phyloP scores from a whole-genome alignment of 2,888 invertebrate genomes.

The Tetanocera ferruginea region DNA sequence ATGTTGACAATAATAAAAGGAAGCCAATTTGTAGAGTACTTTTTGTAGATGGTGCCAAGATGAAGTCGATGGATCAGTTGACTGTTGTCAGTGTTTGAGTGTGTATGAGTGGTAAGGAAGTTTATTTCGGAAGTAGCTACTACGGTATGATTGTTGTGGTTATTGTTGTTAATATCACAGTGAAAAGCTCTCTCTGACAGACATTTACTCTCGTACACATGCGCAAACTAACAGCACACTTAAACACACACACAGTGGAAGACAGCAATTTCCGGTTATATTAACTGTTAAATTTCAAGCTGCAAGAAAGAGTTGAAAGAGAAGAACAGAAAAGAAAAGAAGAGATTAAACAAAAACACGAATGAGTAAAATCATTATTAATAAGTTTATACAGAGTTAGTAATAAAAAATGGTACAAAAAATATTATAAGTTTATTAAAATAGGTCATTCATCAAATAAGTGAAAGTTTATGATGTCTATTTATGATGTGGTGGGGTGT shows the following conservation, averaged over 20 bases:
- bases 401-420: no score
- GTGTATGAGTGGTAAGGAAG: neutral
- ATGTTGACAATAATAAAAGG: conserved; percentile 1
- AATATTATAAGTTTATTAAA: no score
- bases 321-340: neutral
- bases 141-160: neutral
- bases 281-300: neutral
- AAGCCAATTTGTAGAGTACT: conserved; percentile 31
- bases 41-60: neutral
- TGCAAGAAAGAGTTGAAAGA: conserved; percentile 16
- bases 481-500: no score
- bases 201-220: conserved; percentile 26
- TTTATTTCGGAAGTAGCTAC: neutral
- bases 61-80: neutral
- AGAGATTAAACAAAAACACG: neutral
- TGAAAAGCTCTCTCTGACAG: neutral
- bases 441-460: no score
- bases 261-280: conserved; percentile 18
- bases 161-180: neutral
- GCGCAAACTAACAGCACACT: neutral
- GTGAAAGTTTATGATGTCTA: no score
- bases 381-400: neutral
- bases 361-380: neutral
- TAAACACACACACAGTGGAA: neutral
- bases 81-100: neutral